A percentile compares a stretch with the other conserved stretches of the same genome.
phyloP scores from a whole-genome alignment of 2,888 invertebrate species.

The Emmelina monodactyla region DNA sequence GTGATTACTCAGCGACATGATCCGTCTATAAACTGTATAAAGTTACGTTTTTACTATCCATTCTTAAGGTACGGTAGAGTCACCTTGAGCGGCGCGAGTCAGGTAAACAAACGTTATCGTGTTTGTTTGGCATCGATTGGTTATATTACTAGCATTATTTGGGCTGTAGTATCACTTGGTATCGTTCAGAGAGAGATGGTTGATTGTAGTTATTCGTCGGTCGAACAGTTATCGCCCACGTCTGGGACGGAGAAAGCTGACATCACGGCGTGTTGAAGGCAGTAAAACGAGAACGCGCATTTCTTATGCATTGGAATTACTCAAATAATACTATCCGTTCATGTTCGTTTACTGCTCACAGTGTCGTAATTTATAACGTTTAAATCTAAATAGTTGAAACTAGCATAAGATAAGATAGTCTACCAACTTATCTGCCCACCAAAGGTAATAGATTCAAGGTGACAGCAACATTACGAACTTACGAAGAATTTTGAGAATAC shows the following conservation, averaged over 20 bases:
- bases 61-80: constrained; percentile 20
- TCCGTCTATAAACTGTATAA: too few species aligned
- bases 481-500: too few species aligned
- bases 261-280: constrained; percentile 6
- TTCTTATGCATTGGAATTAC: not conserved
- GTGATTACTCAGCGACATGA: not conserved
- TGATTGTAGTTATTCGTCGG: constrained; percentile 10
- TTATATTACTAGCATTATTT: constrained; percentile 23
- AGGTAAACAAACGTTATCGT: constrained; percentile 57
- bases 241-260: constrained; percentile 48
- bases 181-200: constrained; percentile 13
- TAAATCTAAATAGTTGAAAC: too few species aligned
- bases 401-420: too few species aligned
- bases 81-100: constrained; percentile 49
- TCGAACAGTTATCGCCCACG: too few species aligned
- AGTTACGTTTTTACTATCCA: not conserved
- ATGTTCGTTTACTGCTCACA: not conserved
- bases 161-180: constrained; percentile 24
- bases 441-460: too few species aligned
- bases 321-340: not conserved
- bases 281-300: not conserved
- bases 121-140: constrained; percentile 37
- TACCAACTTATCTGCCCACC: too few species aligned
- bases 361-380: not conserved
- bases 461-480: too few species aligned